Conservation (phyloP, 2,797 vertebrate genomes). For the Sylvia borin region DNA sequence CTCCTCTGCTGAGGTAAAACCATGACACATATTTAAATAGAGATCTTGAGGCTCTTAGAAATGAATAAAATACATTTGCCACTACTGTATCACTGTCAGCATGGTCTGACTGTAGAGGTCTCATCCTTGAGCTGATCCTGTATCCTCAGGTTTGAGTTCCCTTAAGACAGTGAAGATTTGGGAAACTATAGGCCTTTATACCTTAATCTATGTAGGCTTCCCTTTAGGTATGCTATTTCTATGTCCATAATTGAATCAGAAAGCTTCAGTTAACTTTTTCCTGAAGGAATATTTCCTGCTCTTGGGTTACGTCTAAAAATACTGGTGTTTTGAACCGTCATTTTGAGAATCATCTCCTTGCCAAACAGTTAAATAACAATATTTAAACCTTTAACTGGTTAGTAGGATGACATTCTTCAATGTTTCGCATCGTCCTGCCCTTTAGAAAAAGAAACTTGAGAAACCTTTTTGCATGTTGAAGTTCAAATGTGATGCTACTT, state of each 20-base stretch:
- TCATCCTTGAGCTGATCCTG: not conserved
- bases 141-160: not conserved
- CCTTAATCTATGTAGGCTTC: not conserved
- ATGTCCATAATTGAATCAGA: not conserved
- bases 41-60: not conserved
- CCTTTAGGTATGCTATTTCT: not conserved
- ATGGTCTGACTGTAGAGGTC: not conserved
- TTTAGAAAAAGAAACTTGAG: slow-evolving; percentile 2
- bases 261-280: not conserved
- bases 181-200: not conserved
- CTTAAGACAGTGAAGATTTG: not conserved
- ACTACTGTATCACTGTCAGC: not conserved
- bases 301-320: not conserved
- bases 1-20: not conserved
- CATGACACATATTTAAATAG: not conserved
- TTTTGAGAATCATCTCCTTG: not conserved
- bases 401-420: not conserved
- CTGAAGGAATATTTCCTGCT: not conserved
- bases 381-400: slow-evolving; percentile 8
- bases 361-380: slow-evolving; percentile 37
- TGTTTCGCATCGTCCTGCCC: not conserved
- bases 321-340: not conserved
- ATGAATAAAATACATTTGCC: not conserved
- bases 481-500: not conserved
- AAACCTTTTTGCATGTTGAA: not conserved